Evolutionary conservation across 2,888 invertebrate genomes (phyloP).

Genomic region (Oscheius sp.): DNA sequence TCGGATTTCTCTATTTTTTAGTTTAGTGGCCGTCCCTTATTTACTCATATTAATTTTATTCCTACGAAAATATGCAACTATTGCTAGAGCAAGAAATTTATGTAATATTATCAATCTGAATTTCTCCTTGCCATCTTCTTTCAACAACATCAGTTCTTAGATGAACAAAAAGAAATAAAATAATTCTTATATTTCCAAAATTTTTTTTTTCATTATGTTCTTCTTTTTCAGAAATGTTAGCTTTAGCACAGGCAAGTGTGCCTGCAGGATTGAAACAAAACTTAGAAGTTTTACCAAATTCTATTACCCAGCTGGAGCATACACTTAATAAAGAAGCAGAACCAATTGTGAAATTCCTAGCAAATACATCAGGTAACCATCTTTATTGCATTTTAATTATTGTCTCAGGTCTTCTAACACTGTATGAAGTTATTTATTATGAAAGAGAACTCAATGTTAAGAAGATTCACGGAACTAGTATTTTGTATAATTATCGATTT

Average conservation of each 20-base stretch:
- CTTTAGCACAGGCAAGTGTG: not conserved
- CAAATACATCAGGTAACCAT: conserved; percentile 1
- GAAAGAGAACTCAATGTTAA: not conserved
- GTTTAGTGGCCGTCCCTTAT: no score
- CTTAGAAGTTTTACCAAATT: not conserved
- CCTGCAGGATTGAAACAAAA: not conserved
- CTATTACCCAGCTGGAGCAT: not conserved
- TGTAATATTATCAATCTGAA: no score
- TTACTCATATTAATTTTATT: no score
- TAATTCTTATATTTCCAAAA: not conserved
- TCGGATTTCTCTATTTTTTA: no score
- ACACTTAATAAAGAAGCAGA: not conserved
- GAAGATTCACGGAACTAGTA: not conserved
- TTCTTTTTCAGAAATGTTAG: not conserved
- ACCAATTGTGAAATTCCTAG: not conserved
- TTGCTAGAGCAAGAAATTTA: no score
- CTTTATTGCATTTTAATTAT: not conserved
- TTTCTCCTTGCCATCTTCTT: no score
- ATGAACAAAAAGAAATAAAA: no score
- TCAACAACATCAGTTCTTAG: no score
- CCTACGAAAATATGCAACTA: no score
- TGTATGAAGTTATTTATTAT: not conserved
- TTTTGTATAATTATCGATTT: not conserved
- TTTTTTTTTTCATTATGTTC: not conserved
- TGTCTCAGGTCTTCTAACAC: not conserved